Evolutionary conservation across 2,113 vertebrate species (phyloP), one percentile per base, ranked within the genome.

Genomic region (Dendropsophus ebraccatus): DNA sequence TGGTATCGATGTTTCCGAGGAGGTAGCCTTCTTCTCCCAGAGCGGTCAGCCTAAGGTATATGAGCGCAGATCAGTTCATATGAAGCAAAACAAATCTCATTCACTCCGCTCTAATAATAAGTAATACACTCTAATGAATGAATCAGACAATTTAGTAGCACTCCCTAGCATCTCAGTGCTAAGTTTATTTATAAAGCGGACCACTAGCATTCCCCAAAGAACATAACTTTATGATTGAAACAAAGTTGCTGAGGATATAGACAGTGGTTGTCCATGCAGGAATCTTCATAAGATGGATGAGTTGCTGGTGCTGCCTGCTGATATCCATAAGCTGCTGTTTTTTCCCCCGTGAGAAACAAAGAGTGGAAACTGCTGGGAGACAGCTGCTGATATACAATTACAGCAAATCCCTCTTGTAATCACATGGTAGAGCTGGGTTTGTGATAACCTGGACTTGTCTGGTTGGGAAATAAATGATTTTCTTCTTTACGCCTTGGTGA

Each of bases 321-420:
- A 74, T 60, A 73, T 89, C 85, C 54, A 86, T 87, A 90, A 30
- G 60, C 10, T 88, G 88, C 69, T 87, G 82, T 74, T 85, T 87
- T 89, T 80, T 89, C 88, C 84, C 60, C 77, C 86, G 78, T 83
- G 88, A 88, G 91, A 90, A 90, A 90, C 85, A 78, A 75, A 86
- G 83, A 80, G 32, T 60, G 35, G 88, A 88, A 91, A 89, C 88
- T 87, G 35, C 87, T 88, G 91, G 89, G 91, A 91, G 86, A 88
- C 89, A 91, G 82, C 88, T 90, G 87, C 85, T 49, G 67, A 86
- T 86, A 28, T 35, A 45, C 80, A 72, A 86, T 81, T 86, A 67
- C 32, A 81, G 52, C 65, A 81, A 81, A 73, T 80, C 77, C 77
- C 50, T 47, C 49, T 81, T 30, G 49, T 81, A 81, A 81, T 86